These are phyloP conservation scores for Hypomecis punctinalis DNA, from an alignment of 2,888 invertebrate species.

Conservation along the genomic window DNA sequence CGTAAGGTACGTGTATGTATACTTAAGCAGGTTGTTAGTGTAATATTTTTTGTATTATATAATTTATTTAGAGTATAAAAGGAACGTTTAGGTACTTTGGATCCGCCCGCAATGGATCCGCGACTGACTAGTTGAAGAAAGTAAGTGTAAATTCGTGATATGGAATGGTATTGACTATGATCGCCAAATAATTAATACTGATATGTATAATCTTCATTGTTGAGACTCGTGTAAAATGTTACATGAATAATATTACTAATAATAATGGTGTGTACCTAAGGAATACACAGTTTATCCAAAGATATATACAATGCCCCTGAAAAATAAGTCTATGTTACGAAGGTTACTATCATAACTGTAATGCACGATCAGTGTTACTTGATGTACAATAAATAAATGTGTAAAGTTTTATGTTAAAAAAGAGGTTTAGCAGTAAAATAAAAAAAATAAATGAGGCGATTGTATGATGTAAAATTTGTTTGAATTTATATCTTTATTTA, in stretches of 20 bases:
- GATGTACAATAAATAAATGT: constrained; percentile 77
- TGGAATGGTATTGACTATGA: constrained; percentile 78
- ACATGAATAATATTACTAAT: constrained; percentile 55
- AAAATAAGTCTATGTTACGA: constrained; percentile 48
- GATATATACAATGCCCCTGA: constrained; percentile 62
- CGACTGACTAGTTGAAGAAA: constrained; percentile 84
- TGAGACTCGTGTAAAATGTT: constrained; percentile 73
- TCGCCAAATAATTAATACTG: constrained; percentile 82
- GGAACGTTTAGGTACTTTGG: constrained; percentile 77
- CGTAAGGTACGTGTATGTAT: constrained; percentile 70
- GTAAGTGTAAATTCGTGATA: constrained; percentile 82
- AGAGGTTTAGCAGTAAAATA: constrained; percentile 72
- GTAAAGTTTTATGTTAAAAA: constrained; percentile 74
- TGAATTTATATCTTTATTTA: constrained; percentile 31
- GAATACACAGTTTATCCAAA: constrained; percentile 60
- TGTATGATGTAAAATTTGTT: constrained; percentile 67
- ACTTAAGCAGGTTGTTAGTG: constrained; percentile 72
- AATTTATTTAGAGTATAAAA: constrained; percentile 81
- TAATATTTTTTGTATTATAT: constrained; percentile 84
- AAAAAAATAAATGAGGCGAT: constrained; percentile 80
- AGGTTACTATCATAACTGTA: constrained; percentile 49
- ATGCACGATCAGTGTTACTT: constrained; percentile 75
- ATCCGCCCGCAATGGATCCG: constrained; percentile 75
- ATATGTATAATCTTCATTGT: constrained; percentile 69
- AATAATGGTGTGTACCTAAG: constrained; percentile 43